Evolutionary conservation across 35 echinoderm and acorn worm genomes (phyloP).

Genomic region (Ophiothrix spiculata): DNA sequence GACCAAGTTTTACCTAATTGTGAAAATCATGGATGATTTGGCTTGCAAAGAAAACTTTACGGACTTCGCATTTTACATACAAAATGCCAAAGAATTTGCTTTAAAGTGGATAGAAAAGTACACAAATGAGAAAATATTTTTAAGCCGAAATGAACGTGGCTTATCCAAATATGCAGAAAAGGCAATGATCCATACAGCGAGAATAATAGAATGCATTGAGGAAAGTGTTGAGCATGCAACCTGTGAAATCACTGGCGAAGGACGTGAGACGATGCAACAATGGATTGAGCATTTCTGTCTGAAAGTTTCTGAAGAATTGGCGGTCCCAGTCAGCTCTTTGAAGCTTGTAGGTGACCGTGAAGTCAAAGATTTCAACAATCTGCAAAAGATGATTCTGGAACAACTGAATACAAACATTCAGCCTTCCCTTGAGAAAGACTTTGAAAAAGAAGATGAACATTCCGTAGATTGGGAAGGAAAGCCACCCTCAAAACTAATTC

Average conservation of each 20-base stretch:
- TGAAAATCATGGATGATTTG: constrained; percentile 22
- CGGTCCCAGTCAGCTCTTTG: constrained; percentile 15
- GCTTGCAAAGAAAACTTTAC: constrained; percentile 14
- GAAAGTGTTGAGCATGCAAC: constrained; percentile 25
- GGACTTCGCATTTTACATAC: constrained; percentile 2
- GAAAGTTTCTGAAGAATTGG: constrained; percentile 16
- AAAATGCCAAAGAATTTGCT: constrained; percentile 18
- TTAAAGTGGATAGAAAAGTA: constrained; percentile 22
- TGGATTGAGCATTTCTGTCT: constrained; percentile 9
- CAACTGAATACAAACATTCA: neutral
- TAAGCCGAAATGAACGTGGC: neutral
- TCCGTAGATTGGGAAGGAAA: neutral
- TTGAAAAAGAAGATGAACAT: neutral
- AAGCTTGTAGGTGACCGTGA: neutral
- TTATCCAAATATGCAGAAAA: constrained; percentile 9
- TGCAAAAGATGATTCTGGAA: neutral
- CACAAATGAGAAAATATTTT: constrained; percentile 14
- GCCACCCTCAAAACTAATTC: neutral
- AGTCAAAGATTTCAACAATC: neutral
- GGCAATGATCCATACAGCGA: neutral
- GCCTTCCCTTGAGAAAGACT: neutral
- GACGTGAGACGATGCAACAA: neutral
- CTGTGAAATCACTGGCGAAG: neutral
- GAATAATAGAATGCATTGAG: neutral
- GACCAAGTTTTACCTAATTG: constrained; percentile 26